phyloP scores from a whole-genome alignment of 1,140 invertebrate species.

The Drosophila eugracilis region DNA sequence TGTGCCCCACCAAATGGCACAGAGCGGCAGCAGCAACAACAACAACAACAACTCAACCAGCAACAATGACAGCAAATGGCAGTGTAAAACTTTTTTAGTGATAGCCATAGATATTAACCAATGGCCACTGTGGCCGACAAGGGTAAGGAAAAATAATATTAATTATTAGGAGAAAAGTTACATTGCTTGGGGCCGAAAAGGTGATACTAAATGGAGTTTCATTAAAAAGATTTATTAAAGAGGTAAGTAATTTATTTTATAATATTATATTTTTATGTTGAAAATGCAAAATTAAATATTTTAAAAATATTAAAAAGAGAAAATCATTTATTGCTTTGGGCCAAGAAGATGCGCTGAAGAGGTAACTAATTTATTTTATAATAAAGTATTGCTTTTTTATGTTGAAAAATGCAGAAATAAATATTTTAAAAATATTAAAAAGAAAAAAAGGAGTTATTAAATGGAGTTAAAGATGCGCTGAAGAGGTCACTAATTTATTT shows the following conservation, averaged over 20 bases:
- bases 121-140: conserved; percentile 39
- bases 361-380: no score
- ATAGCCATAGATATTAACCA: conserved; percentile 57
- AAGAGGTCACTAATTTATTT: background rate
- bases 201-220: no score
- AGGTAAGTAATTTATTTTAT: no score
- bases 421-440: no score
- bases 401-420: no score
- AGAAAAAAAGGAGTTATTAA: background rate
- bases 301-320: no score
- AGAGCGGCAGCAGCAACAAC: conserved; percentile 6
- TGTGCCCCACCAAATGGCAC: conserved; percentile 38
- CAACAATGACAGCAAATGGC: conserved; percentile 51
- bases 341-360: background rate
- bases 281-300: no score
- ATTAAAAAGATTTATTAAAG: no score
- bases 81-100: conserved; percentile 69
- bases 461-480: background rate
- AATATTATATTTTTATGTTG: no score
- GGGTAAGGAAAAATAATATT: no score
- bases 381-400: no score
- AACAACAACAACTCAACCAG: conserved; percentile 20
- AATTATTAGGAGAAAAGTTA: conserved; percentile 1
- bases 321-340: background rate
- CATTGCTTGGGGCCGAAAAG: background rate